phyloP scores from a whole-genome alignment of 2,888 invertebrate species.

The Thalpophila matura region DNA sequence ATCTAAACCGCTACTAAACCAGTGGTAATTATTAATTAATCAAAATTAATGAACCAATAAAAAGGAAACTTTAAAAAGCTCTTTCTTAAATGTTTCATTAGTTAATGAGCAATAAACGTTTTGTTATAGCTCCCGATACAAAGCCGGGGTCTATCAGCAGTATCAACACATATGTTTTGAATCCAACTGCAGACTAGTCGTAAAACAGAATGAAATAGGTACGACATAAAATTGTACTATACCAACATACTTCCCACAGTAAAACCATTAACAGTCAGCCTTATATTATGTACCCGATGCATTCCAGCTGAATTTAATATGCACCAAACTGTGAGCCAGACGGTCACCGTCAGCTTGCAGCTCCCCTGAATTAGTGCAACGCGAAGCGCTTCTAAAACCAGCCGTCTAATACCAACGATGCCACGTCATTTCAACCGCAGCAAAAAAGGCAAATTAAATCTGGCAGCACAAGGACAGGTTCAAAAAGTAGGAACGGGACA shows the following conservation, averaged over 20 bases:
- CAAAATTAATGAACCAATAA: conserved; percentile 61
- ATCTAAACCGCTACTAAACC: conserved; percentile 30
- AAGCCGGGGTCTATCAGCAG: conserved; percentile 35
- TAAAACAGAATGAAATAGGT: conserved; percentile 52
- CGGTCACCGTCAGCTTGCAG: conserved; percentile 46
- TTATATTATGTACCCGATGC: conserved; percentile 41
- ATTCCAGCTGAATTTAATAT: conserved; percentile 56
- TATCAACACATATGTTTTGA: conserved; percentile 36
- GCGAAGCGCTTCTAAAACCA: conserved; percentile 67
- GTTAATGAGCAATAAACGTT: conserved; percentile 59
- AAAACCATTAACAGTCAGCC: conserved; percentile 41
- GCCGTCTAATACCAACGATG: conserved; percentile 66
- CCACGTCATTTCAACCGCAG: conserved; percentile 65
- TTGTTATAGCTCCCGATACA: conserved; percentile 48
- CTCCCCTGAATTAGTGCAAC: conserved; percentile 58
- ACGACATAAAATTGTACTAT: conserved; percentile 43
- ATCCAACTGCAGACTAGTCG: conserved; percentile 45
- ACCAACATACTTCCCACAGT: conserved; percentile 49
- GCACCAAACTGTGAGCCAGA: conserved; percentile 35
- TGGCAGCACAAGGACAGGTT: conserved; percentile 79
- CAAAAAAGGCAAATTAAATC: conserved; percentile 82
- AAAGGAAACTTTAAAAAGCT: conserved; percentile 56
- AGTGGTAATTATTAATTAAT: conserved; percentile 39
- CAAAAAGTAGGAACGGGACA: conserved; percentile 75
- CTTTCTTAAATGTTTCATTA: conserved; percentile 47